A percentile compares a stretch with the other conserved stretches of the same genome.
These are phyloP conservation scores for Tetheella fluctuosa DNA, from an alignment of 2,888 invertebrate genomes.

Conservation along the genomic window DNA sequence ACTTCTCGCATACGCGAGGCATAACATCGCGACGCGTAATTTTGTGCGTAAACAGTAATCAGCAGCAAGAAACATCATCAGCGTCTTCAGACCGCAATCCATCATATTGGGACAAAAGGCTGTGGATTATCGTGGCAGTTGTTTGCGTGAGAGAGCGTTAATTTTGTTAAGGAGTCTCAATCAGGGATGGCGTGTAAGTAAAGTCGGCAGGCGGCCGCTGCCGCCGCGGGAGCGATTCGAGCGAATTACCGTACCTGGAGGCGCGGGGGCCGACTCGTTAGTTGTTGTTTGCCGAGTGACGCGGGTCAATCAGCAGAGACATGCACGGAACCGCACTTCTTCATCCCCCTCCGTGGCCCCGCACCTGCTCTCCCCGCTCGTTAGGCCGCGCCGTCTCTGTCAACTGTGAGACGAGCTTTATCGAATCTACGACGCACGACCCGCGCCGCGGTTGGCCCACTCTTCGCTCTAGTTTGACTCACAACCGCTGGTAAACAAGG, in stretches of 20 bases:
- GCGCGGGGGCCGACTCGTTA: conserved; percentile 82
- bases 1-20: conserved; percentile 45
- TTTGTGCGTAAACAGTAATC: conserved; percentile 74
- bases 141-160: conserved; percentile 79
- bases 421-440: conserved; percentile 84
- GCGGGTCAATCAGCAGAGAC: conserved; percentile 85
- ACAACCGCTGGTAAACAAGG: conserved; percentile 80
- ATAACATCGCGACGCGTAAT: conserved; percentile 63
- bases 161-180: conserved; percentile 83
- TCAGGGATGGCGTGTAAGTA: conserved; percentile 74
- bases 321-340: conserved; percentile 85
- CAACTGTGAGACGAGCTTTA: conserved; percentile 83
- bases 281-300: conserved; percentile 84
- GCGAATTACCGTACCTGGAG: conserved; percentile 78
- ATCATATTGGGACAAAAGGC: conserved; percentile 81
- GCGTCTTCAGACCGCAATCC: conserved; percentile 79
- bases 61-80: conserved; percentile 73
- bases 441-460: conserved; percentile 79
- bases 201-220: conserved; percentile 65
- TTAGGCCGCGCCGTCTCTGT: conserved; percentile 82
- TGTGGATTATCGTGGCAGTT: conserved; percentile 68
- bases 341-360: conserved; percentile 61
- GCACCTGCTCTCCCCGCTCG: conserved; percentile 62
- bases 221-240: conserved; percentile 76
- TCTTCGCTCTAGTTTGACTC: conserved; percentile 77